Percentiles rank a stretch among this genome's conserved stretches.
phyloP scores from a whole-genome alignment of 2,888 invertebrate genomes.

The Ophion costatus region DNA sequence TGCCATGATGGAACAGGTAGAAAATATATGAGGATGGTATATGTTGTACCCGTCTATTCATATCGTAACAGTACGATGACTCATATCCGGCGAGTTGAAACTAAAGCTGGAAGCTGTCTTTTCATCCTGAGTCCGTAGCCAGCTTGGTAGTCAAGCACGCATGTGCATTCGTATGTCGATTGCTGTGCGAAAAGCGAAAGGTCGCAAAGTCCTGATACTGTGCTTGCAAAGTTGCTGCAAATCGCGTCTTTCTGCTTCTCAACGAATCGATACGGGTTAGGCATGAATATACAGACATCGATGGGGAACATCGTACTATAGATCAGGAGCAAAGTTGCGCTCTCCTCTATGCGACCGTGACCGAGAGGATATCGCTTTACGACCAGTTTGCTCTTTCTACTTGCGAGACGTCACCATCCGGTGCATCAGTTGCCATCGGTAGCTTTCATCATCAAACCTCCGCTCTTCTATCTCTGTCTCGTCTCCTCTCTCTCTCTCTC shows the following conservation, averaged over 20 bases:
- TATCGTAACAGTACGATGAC: constrained; percentile 36
- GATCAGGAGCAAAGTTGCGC: constrained; percentile 35
- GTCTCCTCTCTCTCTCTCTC: neutral
- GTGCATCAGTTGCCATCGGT: constrained; percentile 39
- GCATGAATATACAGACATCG: neutral
- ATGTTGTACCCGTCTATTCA: neutral
- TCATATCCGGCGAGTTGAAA: constrained; percentile 52
- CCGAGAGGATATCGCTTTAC: constrained; percentile 61
- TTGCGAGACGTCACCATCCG: constrained; percentile 54
- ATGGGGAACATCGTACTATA: constrained; percentile 9
- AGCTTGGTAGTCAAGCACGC: constrained; percentile 50
- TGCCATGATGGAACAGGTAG: no score
- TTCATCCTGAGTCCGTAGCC: constrained; percentile 18
- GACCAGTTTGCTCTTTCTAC: constrained; percentile 54
- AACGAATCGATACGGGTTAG: neutral
- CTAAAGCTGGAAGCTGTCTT: constrained; percentile 47
- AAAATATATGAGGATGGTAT: constrained; percentile 18
- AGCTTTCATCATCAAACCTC: constrained; percentile 22
- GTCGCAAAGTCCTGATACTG: neutral
- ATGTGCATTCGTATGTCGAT: constrained; percentile 12
- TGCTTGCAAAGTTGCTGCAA: neutral
- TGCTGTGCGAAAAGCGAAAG: neutral
- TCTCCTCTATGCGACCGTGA: constrained; percentile 45
- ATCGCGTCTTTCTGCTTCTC: constrained; percentile 2
- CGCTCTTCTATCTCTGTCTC: neutral